Percentiles rank a stretch among this genome's conserved stretches.
These are phyloP conservation scores for Panagrolaimus sp. DNA, from an alignment of 1,140 invertebrate species.

Conservation along the genomic window DNA sequence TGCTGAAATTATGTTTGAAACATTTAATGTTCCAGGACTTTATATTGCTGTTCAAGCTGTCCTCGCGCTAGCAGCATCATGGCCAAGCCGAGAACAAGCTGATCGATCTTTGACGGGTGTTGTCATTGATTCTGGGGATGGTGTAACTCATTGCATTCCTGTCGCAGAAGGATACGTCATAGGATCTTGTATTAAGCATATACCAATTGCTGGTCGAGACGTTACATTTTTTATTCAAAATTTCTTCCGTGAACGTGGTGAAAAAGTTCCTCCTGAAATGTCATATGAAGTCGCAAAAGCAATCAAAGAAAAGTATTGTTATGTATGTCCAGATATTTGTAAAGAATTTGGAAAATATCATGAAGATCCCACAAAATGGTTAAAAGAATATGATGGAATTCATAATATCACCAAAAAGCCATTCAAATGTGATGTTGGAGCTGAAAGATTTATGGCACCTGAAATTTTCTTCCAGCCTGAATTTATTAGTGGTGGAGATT, in stretches of 20 bases:
- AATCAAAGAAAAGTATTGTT: constrained; percentile 92
- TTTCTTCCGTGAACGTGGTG: constrained; percentile 86
- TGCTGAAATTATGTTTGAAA: constrained; percentile 99
- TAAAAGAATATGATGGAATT: constrained; percentile 83
- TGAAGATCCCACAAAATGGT: constrained; percentile 84
- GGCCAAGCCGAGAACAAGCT: constrained; percentile 80
- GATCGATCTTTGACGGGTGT: constrained; percentile 87
- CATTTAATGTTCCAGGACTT: constrained; percentile 96
- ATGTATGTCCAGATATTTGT: constrained; percentile 96
- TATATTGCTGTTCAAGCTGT: constrained; percentile 98
- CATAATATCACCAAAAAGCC: constrained; percentile 90
- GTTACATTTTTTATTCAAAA: constrained; percentile 99
- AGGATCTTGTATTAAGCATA: constrained; percentile 99
- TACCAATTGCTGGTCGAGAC: constrained; percentile 96
- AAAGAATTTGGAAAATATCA: constrained; percentile 99
- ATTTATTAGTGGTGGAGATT: neutral
- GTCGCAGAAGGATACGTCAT: constrained; percentile 99
- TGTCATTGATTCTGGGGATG: constrained; percentile 97
- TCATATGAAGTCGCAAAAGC: constrained; percentile 97
- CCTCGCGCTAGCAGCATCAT: constrained; percentile 90
- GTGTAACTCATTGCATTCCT: constrained; percentile 98
- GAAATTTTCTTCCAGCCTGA: constrained; percentile 99
- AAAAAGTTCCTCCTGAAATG: constrained; percentile 95
- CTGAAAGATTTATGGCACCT: constrained; percentile 93
- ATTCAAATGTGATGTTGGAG: constrained; percentile 93